phyloP scores from a whole-genome alignment of 2,888 invertebrate species.

The Lithophane socia region DNA sequence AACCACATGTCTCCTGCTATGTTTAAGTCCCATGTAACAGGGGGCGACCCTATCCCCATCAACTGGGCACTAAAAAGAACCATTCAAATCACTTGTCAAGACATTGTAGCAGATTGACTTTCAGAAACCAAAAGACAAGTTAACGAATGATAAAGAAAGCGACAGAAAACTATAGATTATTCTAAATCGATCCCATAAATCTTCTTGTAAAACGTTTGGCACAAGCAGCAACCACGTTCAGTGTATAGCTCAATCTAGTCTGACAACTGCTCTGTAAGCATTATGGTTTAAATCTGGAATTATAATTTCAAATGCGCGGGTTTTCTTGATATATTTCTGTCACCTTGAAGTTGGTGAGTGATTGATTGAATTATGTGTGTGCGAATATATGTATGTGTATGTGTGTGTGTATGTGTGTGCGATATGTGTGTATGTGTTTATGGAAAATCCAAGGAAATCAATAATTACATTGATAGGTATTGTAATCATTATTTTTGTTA shows the following conservation, averaged over 20 bases:
- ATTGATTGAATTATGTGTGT: constrained; percentile 14
- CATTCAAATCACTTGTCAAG: background rate
- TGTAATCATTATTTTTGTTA: background rate
- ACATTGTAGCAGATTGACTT: background rate
- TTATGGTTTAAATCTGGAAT: constrained; percentile 38
- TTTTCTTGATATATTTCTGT: constrained; percentile 48
- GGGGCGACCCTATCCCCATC: too few species aligned
- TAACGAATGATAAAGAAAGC: constrained; percentile 1
- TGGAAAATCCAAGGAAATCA: background rate
- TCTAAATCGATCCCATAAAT: constrained; percentile 36
- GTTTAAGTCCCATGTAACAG: too few species aligned
- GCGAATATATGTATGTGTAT: background rate
- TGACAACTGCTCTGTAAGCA: constrained; percentile 33
- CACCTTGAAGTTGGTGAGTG: constrained; percentile 27
- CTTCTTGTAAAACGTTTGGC: constrained; percentile 43
- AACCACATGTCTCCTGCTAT: too few species aligned
- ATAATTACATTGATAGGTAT: background rate
- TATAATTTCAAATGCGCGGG: constrained; percentile 52
- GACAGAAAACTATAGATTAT: constrained; percentile 32
- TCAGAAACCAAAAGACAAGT: background rate
- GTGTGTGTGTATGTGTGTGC: background rate
- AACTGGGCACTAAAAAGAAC: background rate
- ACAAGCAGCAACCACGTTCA: constrained; percentile 42
- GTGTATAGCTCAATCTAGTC: constrained; percentile 46
- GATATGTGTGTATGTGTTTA: background rate